Base-by-base conservation (phyloP, 2,888 invertebrate genomes). In the Sylvicola fuscatus region DNA sequence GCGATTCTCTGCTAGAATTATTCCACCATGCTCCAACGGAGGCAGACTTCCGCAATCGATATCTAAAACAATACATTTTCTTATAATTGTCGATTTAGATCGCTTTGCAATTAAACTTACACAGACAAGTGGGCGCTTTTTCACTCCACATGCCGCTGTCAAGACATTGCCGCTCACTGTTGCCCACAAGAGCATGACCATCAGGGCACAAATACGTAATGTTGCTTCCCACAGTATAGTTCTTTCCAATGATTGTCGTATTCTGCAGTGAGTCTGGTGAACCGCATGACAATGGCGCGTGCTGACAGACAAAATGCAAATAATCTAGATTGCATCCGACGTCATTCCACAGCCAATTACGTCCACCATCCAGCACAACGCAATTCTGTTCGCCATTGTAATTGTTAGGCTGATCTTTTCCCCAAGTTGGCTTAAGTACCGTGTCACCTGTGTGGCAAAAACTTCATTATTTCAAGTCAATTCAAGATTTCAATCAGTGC, bases 311-410 rank as follows among this genome's bases (percentile, higher is more conserved):
- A 77, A 87, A 90, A 58, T 84, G 84, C 38, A 89, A 64, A 50
- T 89, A 89, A 60, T 90, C 89, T 39, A 90, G 68, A 56, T 87
- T 87, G 54, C 90, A 90, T 35, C 87, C 87, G 15, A 90, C 87
- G 56, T 90, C 90, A 55, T 90, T 90, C 89, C 90, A 90, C 0
- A 80, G 63, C 90, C 90, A 90, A 40, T 75, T 73, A 34, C 86
- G 67, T 0, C 83, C 87, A 1, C 89, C 89, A 52, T 90, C 90
- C 43, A 90, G 62, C 11, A 89, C 87, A n/a, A 80, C 86, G 59
- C 90, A 90, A 55, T 90, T 89, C 55, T 90, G 90, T 49, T 90
- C 86, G 1, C 89, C 87, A 52, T 90, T 90, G 63, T 90, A 90
- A 53, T 90, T 90, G 56, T 90, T 90, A 0, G 90, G 90, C 51